A percentile compares a stretch with the other conserved stretches of the same genome.
Conservation (phyloP, 2,888 invertebrate genomes). For the Rhamnusium bicolor region DNA sequence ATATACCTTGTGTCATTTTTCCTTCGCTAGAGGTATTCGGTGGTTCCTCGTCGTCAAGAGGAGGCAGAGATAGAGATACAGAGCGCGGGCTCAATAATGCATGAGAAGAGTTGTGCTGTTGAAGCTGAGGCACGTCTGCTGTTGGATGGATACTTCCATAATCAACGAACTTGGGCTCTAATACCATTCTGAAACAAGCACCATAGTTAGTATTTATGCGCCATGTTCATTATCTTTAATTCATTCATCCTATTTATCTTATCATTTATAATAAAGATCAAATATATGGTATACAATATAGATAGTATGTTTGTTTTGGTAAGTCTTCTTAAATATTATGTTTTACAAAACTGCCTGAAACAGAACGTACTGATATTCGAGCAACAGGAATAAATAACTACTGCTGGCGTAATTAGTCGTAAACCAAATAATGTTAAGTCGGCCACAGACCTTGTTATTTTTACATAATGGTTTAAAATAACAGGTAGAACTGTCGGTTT, state of each 20-base stretch:
- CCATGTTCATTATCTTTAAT: not conserved
- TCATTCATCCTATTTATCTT: constrained; percentile 17
- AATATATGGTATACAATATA: not conserved
- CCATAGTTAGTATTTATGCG: constrained; percentile 24
- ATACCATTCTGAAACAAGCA: constrained; percentile 75
- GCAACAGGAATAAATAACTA: no score
- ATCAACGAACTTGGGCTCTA: constrained; percentile 77
- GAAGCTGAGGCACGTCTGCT: constrained; percentile 64
- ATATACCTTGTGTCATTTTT: constrained; percentile 68
- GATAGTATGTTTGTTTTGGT: not conserved
- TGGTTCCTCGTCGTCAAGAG: constrained; percentile 68
- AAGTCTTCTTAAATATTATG: not conserved
- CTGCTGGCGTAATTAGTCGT: no score
- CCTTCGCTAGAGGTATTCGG: constrained; percentile 65
- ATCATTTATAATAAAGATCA: constrained; percentile 15
- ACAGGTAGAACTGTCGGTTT: no score
- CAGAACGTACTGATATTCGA: no score
- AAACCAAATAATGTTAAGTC: no score
- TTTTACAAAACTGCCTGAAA: no score
- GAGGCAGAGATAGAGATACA: constrained; percentile 60
- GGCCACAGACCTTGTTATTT: no score
- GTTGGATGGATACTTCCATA: constrained; percentile 77
- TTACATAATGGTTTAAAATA: no score
- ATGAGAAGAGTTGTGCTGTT: constrained; percentile 62
- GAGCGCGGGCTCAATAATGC: constrained; percentile 65